Evolutionary conservation across 2,113 vertebrate species (phyloP), one percentile per base, ranked within the genome.

Genomic region (Platichthys stellatus): DNA sequence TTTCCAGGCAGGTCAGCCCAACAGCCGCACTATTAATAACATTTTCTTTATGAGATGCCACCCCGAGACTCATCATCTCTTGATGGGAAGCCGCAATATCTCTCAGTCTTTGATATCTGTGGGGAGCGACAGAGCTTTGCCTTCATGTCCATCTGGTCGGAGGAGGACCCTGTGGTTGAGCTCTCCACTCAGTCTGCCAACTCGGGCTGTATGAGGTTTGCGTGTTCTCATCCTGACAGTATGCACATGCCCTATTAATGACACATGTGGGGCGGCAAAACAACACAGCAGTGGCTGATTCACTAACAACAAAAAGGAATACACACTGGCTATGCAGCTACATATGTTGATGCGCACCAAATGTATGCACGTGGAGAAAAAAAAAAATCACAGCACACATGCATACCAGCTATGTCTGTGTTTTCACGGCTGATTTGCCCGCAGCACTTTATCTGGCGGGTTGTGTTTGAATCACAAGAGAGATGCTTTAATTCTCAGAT

Each of bases 81-180:
- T 75, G 74, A 81, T 66, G 83, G 68, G 63, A 85, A 65, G 70
- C 78, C 40, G 78, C 70, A 77, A 72, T 61, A 69, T 76, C 61
- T 74, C 71, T 72, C 64, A 56, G 73, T 70, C 86, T 92, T 92
- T 92, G 91, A 91, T 90, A 85, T 87, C 82, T 79, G 76, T 73
- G 67, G 86, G 87, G 77, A 83, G 76, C 45, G 35, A 85, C 70
- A 58, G 79, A 80, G 80, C 70, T 65, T 63, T 70, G 68, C 69
- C 82, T 90, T 93, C 84, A 81, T 87, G 91, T 92, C 90, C 93
- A 92, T 93, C 91, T 92, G 91, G 85, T 90, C 89, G 63, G 80
- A 79, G 73, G 21, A 31, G 72, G 80, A 89, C 86, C 84, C 87
- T 45, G 78, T 28, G 43, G 84, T 80, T 86, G 74, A 71, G 62